Evolutionary conservation across 1,140 invertebrate species (phyloP).

Genomic region (Anadara kagoshimensis): DNA sequence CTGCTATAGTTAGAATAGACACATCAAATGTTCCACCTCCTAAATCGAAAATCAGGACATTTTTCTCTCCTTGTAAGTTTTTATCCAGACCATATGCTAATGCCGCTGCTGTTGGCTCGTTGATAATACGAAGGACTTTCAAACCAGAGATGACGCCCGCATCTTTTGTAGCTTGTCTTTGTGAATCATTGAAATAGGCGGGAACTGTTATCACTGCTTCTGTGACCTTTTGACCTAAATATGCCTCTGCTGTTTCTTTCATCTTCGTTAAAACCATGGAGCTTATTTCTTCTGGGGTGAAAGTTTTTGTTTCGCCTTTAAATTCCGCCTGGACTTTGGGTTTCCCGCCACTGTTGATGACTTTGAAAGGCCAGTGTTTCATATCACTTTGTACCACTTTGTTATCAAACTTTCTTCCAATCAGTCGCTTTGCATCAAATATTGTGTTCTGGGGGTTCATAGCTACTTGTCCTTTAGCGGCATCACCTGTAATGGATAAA

Average conservation of each 20-base stretch:
- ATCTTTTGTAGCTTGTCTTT: slow-evolving; percentile 73
- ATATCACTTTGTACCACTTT: slow-evolving; percentile 90
- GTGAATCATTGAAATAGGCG: slow-evolving; percentile 73
- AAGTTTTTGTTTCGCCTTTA: slow-evolving; percentile 91
- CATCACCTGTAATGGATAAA: slow-evolving; percentile 75
- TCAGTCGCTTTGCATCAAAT: slow-evolving; percentile 87
- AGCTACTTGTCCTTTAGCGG: slow-evolving; percentile 78
- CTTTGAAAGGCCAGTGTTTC: slow-evolving; percentile 90
- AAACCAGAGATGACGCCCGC: slow-evolving; percentile 73
- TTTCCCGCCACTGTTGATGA: slow-evolving; percentile 53
- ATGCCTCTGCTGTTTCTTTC: slow-evolving; percentile 90
- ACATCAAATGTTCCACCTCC: slow-evolving; percentile 62
- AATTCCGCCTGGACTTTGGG: slow-evolving; percentile 87
- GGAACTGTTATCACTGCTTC: slow-evolving; percentile 74
- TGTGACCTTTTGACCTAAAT: slow-evolving; percentile 80
- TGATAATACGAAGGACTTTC: slow-evolving; percentile 76
- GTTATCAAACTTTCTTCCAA: slow-evolving; percentile 95
- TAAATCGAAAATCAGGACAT: slow-evolving; percentile 55
- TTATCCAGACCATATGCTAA: slow-evolving; percentile 75
- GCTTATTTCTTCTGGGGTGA: slow-evolving; percentile 92
- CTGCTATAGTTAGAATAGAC: slow-evolving; percentile 75
- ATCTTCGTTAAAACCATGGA: slow-evolving; percentile 90
- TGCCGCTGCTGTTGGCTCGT: slow-evolving; percentile 75
- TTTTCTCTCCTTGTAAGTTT: slow-evolving; percentile 73
- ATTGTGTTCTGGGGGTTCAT: slow-evolving; percentile 98